Percentiles rank a stretch among this genome's conserved stretches.
Conservation (phyloP, 2,888 invertebrate genomes). For the Podabrus alpinus region DNA sequence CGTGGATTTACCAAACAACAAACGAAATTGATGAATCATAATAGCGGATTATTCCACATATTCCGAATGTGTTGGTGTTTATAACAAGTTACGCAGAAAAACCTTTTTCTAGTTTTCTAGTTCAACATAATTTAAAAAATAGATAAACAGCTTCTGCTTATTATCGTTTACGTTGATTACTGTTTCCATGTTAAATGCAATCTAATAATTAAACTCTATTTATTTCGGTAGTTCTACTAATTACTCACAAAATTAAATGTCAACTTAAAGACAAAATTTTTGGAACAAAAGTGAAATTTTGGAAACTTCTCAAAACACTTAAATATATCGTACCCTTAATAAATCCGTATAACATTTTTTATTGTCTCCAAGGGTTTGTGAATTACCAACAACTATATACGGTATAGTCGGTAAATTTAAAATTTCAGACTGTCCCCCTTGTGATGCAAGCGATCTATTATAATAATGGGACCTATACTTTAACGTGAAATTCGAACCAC, state of each 20-base stretch:
- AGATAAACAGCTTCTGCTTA: not conserved
- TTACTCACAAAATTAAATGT: not conserved
- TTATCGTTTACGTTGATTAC: not conserved
- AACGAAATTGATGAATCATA: slow-evolving; percentile 17
- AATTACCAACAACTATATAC: too few species aligned
- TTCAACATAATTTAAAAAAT: not conserved
- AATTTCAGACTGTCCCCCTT: too few species aligned
- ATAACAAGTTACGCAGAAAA: not conserved
- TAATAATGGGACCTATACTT: too few species aligned
- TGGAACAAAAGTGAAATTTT: too few species aligned
- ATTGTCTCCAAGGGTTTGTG: too few species aligned
- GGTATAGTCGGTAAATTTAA: too few species aligned
- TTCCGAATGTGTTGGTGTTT: not conserved
- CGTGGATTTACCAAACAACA: slow-evolving; percentile 16
- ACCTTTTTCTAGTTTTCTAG: not conserved
- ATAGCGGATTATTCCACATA: not conserved
- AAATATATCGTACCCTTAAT: too few species aligned
- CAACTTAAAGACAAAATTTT: too few species aligned
- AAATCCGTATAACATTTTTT: too few species aligned
- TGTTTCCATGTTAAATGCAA: not conserved
- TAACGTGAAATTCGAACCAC: too few species aligned
- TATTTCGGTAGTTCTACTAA: not conserved
- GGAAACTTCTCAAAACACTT: too few species aligned
- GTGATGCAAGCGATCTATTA: too few species aligned
- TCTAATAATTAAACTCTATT: not conserved